Evolutionary conservation across 1,140 invertebrate species (phyloP).

Genomic region (Drosophila sucinea): DNA sequence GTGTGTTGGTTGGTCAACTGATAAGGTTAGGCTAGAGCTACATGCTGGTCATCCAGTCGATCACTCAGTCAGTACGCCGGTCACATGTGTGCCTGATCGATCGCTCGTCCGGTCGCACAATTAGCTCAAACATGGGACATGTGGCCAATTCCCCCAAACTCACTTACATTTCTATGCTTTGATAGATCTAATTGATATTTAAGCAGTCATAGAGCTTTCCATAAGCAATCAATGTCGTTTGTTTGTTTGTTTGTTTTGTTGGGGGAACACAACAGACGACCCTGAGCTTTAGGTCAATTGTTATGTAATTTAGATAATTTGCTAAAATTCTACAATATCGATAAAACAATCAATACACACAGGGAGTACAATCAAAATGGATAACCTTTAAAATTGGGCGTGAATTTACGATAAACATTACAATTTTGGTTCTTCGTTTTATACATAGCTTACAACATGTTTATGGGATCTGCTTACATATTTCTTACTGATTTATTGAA

Average conservation of each 20-base stretch:
- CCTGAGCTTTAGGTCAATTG: conserved; percentile 45
- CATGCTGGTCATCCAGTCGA: neutral
- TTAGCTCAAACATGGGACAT: conserved; percentile 31
- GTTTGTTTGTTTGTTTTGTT: conserved; percentile 28
- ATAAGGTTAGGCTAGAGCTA: conserved; percentile 25
- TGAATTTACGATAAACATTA: too few species aligned
- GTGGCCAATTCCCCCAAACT: conserved; percentile 13
- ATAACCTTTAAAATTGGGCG: neutral
- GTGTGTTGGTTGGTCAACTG: conserved; percentile 52
- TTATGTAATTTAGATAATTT: conserved; percentile 53
- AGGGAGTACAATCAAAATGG: neutral
- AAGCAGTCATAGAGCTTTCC: conserved; percentile 52
- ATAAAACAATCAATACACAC: neutral
- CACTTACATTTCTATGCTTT: neutral
- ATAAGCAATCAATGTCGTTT: conserved; percentile 63
- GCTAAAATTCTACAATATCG: neutral
- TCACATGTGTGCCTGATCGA: conserved; percentile 66
- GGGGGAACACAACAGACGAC: conserved; percentile 22
- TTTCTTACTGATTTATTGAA: too few species aligned
- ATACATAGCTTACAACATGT: too few species aligned
- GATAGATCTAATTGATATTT: conserved; percentile 72
- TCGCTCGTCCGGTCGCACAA: conserved; percentile 34
- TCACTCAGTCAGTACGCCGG: conserved; percentile 20
- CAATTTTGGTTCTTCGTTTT: too few species aligned
- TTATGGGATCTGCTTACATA: too few species aligned